These are phyloP conservation scores for Acholoe squamosa DNA, from an alignment of 2,888 invertebrate genomes.

Conservation along the genomic window DNA sequence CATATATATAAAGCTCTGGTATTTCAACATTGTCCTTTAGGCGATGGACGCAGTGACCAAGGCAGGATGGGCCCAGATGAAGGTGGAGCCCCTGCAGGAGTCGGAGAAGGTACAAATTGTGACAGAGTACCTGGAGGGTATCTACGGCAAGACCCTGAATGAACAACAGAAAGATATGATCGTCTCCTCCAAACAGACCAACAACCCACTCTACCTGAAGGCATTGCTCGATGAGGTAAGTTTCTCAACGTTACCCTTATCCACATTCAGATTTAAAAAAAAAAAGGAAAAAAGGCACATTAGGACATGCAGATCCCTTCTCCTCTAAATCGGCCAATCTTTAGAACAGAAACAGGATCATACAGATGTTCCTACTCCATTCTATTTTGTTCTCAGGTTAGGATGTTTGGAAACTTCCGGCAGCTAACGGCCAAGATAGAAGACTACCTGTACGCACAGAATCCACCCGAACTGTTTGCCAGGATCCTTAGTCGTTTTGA, in stretches of 20 bases:
- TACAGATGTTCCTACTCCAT: too few relatives aligned
- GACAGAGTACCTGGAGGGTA: conserved; percentile 74
- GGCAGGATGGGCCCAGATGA: conserved; percentile 72
- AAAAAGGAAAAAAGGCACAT: too few relatives aligned
- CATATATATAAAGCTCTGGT: too few relatives aligned
- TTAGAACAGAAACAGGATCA: too few relatives aligned
- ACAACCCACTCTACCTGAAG: conserved; percentile 75
- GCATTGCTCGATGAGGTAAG: conserved; percentile 76
- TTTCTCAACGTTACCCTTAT: too few relatives aligned
- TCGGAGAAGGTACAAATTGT: conserved; percentile 75
- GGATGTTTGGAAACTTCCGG: conserved; percentile 69
- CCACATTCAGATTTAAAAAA: too few relatives aligned
- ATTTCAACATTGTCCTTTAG: conserved; percentile 66
- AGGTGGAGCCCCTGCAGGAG: conserved; percentile 73
- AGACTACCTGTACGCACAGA: conserved; percentile 67
- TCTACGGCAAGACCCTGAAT: conserved; percentile 75
- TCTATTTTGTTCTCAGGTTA: conserved; percentile 62
- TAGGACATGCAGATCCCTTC: too few relatives aligned
- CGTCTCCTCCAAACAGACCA: conserved; percentile 73
- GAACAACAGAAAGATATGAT: conserved; percentile 75
- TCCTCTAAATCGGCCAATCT: too few relatives aligned
- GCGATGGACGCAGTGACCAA: conserved; percentile 73
- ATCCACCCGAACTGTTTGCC: conserved; percentile 73
- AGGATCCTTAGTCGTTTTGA: conserved; percentile 76
- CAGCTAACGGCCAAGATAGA: conserved; percentile 65